phyloP scores from a whole-genome alignment of 2,113 vertebrate genomes.

The Pao palembangensis region DNA sequence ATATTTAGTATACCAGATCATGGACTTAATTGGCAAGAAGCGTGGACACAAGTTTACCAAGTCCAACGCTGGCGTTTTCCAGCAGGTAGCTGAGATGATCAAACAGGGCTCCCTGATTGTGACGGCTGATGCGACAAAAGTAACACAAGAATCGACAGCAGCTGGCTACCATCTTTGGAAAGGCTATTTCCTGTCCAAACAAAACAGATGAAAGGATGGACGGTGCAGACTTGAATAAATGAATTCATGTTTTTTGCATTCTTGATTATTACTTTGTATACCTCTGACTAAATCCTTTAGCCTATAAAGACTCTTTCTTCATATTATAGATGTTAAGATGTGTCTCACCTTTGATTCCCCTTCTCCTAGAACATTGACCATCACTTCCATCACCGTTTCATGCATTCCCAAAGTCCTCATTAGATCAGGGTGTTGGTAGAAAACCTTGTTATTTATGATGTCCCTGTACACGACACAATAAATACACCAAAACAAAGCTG shows the following conservation, averaged over 20 bases:
- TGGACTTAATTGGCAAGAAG: neutral
- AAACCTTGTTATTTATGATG: constrained; percentile 98
- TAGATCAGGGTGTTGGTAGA: constrained; percentile 96
- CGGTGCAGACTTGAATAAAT: neutral
- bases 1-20: neutral
- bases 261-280: neutral
- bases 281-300: neutral
- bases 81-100: constrained; percentile 94
- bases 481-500: too few species aligned
- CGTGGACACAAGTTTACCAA: constrained; percentile 75
- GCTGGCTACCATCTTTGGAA: constrained; percentile 96
- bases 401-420: constrained; percentile 95
- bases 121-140: constrained; percentile 94
- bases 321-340: neutral
- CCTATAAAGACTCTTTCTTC: neutral
- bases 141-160: constrained; percentile 97
- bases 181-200: constrained; percentile 83
- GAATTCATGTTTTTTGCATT: too few species aligned
- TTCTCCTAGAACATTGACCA: constrained; percentile 94
- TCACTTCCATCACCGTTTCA: constrained; percentile 98
- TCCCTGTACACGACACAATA: constrained; percentile 71
- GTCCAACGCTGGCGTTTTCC: constrained; percentile 93
- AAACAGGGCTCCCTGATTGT: constrained; percentile 96
- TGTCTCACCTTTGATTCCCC: constrained; percentile 86
- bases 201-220: neutral